phyloP scores from a whole-genome alignment of 2,888 invertebrate genomes.

The Podabrus alpinus region DNA sequence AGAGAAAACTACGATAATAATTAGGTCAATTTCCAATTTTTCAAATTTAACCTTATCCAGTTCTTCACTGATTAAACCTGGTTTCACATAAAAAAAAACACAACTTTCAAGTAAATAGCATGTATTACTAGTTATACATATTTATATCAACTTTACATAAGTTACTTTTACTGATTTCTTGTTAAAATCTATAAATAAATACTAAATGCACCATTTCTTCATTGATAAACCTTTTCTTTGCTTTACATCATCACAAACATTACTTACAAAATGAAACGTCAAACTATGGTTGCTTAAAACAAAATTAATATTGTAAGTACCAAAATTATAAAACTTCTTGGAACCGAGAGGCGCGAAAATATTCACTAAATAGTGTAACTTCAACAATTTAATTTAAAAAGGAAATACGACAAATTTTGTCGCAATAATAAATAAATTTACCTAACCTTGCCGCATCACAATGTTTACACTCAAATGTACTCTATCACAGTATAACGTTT shows the following conservation, averaged over 20 bases:
- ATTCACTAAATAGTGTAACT: not conserved
- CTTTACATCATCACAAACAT: not conserved
- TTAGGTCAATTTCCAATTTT: too few relatives aligned
- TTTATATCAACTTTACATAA: not conserved
- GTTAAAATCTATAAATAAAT: not conserved
- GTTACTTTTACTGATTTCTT: not conserved
- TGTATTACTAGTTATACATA: not conserved
- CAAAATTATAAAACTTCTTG: not conserved
- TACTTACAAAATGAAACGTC: not conserved
- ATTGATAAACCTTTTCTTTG: not conserved
- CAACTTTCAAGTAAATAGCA: not conserved
- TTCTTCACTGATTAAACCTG: too few relatives aligned
- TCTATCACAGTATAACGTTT: not conserved
- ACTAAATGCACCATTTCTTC: not conserved
- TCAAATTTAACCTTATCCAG: too few relatives aligned
- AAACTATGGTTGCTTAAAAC: not conserved
- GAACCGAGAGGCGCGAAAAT: not conserved
- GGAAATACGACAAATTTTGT: not conserved
- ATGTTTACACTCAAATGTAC: not conserved
- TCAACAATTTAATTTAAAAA: not conserved
- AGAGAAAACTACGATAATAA: too few relatives aligned
- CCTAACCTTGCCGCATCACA: not conserved
- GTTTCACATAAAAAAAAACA: not conserved
- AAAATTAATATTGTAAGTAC: not conserved
- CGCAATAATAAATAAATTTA: not conserved